phyloP scores from a whole-genome alignment of 2,113 vertebrate species.

The Protobothrops mucrosquamatus region DNA sequence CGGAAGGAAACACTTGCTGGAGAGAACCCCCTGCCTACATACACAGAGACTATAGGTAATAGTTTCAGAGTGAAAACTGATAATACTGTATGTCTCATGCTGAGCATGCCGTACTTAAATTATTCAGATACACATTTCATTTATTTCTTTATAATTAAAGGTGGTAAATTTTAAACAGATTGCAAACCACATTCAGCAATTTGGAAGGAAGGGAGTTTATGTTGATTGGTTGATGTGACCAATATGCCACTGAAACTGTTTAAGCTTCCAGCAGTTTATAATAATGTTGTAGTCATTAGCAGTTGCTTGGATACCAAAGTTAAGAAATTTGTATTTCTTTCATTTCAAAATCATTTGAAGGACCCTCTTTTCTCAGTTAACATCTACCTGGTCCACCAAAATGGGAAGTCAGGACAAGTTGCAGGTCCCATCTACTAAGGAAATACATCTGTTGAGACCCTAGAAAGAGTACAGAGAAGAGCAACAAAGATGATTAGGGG shows the following conservation, averaged over 20 bases:
- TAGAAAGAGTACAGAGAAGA: too few relatives aligned
- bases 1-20: conserved; percentile 90
- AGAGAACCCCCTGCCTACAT: conserved; percentile 89
- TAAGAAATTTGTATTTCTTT: not conserved
- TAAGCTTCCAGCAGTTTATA: not conserved
- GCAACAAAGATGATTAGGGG: too few relatives aligned
- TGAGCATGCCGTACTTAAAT: not conserved
- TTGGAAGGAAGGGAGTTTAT: not conserved
- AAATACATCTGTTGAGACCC: not conserved
- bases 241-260: not conserved
- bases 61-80: not conserved
- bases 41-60: conserved; percentile 91
- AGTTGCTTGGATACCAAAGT: not conserved
- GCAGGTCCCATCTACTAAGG: not conserved
- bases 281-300: not conserved
- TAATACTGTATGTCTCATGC: not conserved
- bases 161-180: not conserved
- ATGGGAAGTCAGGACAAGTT: not conserved
- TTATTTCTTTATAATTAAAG: not conserved
- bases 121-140: not conserved
- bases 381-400: not conserved
- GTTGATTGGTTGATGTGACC: not conserved
- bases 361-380: not conserved
- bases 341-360: not conserved
- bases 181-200: not conserved